These are phyloP conservation scores for Saccostrea cuccullata DNA, from an alignment of 1,140 invertebrate species.

Conservation along the genomic window DNA sequence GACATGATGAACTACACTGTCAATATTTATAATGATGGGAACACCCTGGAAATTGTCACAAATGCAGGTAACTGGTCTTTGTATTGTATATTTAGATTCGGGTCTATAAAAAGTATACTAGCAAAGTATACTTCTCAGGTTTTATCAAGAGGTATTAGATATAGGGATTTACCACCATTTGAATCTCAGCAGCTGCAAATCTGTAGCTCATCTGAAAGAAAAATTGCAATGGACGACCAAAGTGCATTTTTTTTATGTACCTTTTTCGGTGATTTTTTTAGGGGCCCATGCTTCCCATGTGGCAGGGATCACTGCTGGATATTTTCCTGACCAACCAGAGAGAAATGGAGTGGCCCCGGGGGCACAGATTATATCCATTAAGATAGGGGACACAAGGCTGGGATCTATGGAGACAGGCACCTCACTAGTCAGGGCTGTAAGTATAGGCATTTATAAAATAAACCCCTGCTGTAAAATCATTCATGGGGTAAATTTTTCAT, in stretches of 20 bases:
- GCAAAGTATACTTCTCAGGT: no score
- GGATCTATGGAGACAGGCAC: slow-evolving; percentile 97
- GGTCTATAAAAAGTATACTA: no score
- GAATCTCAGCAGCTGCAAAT: no score
- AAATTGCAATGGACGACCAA: no score
- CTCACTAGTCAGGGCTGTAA: slow-evolving; percentile 93
- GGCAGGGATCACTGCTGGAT: slow-evolving; percentile 94
- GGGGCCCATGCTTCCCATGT: slow-evolving; percentile 98
- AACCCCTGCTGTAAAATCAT: no score
- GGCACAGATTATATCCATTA: slow-evolving; percentile 95
- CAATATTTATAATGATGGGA: slow-evolving; percentile 95
- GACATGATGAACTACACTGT: slow-evolving; percentile 93
- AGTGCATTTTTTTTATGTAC: no score
- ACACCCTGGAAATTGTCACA: slow-evolving; percentile 94
- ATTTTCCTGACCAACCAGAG: slow-evolving; percentile 93
- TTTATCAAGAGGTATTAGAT: no score
- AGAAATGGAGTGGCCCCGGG: slow-evolving; percentile 97
- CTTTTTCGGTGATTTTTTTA: slow-evolving; percentile 73
- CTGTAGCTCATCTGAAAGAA: no score
- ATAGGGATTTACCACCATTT: no score
- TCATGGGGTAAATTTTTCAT: no score
- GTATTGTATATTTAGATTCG: neutral
- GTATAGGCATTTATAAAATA: slow-evolving; percentile 40
- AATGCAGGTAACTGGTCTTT: slow-evolving; percentile 87
- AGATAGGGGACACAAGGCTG: slow-evolving; percentile 93